A percentile compares a stretch with the other conserved stretches of the same genome.
Conservation (phyloP, 2,797 vertebrate genomes). For the Neomorphus geoffroyi region DNA sequence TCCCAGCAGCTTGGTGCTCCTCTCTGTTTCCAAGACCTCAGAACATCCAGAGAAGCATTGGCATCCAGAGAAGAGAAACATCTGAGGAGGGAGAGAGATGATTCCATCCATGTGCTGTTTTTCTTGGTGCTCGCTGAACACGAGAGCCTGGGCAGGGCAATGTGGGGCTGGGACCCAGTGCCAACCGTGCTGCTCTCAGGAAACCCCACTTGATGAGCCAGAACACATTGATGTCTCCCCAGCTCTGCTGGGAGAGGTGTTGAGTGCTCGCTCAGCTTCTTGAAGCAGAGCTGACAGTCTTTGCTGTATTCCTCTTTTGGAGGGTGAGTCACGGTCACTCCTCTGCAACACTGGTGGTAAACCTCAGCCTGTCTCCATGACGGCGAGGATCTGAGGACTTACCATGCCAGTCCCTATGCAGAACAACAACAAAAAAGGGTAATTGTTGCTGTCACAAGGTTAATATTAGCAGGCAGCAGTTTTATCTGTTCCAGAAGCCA, state of each 20-base stretch:
- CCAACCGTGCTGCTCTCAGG: rapidly evolving
- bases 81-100: neutral
- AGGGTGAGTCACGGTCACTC: slow-evolving; percentile 42
- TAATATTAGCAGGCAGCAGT: neutral
- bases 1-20: neutral
- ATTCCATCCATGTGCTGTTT: neutral
- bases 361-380: neutral
- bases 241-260: neutral
- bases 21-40: neutral
- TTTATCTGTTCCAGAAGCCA: neutral
- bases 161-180: neutral
- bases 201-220: neutral
- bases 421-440: neutral
- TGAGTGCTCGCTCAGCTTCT: neutral
- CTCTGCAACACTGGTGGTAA: neutral
- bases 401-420: neutral
- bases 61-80: neutral
- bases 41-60: neutral
- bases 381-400: rapidly evolving
- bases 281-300: neutral
- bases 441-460: neutral
- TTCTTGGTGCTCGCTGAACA: neutral
- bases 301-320: slow-evolving; percentile 9
- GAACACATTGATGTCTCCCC: neutral
- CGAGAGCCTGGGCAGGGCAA: neutral